These are phyloP conservation scores for Escarpia spicata DNA, from an alignment of 2,888 invertebrate genomes.

Conservation along the genomic window DNA sequence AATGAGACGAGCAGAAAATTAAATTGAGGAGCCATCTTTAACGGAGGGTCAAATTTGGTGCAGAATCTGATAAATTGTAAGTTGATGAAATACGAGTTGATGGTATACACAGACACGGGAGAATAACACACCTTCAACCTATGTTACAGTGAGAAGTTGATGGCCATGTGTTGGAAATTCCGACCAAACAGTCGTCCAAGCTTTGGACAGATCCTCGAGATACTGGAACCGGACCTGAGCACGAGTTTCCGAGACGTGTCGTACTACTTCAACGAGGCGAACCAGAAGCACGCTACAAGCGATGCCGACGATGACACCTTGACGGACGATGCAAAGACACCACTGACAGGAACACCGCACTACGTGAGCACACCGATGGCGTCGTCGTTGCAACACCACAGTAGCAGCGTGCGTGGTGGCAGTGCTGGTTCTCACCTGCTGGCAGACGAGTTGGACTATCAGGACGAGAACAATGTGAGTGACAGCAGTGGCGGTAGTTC, in stretches of 20 bases:
- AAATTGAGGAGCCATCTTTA: too few relatives aligned
- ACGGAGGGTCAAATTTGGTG: too few relatives aligned
- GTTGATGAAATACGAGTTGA: too few relatives aligned
- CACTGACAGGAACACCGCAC: conserved; percentile 34
- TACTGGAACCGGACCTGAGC: conserved; percentile 77
- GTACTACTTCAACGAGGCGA: conserved; percentile 67
- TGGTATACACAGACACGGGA: neutral
- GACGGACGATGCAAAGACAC: conserved; percentile 28
- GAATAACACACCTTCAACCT: conserved; percentile 22
- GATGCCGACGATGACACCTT: conserved; percentile 19
- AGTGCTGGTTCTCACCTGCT: neutral
- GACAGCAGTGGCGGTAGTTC: neutral
- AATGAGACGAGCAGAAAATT: too few relatives aligned
- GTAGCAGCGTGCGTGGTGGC: neutral
- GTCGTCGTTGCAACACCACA: neutral
- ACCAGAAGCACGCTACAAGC: neutral
- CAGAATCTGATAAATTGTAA: too few relatives aligned
- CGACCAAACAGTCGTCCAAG: conserved; percentile 81
- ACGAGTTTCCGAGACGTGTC: conserved; percentile 73
- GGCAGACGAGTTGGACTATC: neutral
- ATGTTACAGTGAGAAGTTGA: conserved; percentile 77
- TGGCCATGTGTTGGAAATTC: conserved; percentile 93
- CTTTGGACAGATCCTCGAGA: conserved; percentile 79
- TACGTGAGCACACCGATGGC: neutral
- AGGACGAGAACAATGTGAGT: neutral